Percentiles rank a stretch among this genome's conserved stretches.
Evolutionary conservation across 1,140 invertebrate species (phyloP).

Genomic region (Battus philenor): DNA sequence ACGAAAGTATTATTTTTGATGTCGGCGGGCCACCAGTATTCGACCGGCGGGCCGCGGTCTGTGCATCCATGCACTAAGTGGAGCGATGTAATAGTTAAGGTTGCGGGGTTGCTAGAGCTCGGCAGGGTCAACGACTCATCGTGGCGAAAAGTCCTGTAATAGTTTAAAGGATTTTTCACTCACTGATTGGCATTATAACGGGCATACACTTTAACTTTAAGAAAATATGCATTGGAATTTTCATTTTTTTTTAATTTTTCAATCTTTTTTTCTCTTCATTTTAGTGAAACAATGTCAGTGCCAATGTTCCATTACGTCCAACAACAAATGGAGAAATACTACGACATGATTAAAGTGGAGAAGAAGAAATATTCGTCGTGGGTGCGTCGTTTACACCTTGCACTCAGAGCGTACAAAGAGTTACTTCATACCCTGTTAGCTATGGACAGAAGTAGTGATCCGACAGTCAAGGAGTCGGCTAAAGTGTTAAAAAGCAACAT

Average conservation of each 20-base stretch:
- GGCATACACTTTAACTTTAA: background rate
- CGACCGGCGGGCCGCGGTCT: no score
- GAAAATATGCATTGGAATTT: background rate
- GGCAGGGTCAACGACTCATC: no score
- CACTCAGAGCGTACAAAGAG: constrained; percentile 81
- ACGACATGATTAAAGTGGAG: constrained; percentile 90
- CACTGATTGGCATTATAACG: background rate
- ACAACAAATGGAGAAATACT: constrained; percentile 92
- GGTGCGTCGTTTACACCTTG: constrained; percentile 90
- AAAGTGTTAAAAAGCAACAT: constrained; percentile 94
- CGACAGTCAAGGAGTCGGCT: constrained; percentile 83
- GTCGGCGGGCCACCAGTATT: no score
- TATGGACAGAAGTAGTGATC: constrained; percentile 86
- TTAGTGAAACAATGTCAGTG: constrained; percentile 92
- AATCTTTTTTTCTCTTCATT: constrained; percentile 26
- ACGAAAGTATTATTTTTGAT: no score
- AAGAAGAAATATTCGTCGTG: constrained; percentile 90
- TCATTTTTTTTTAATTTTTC: background rate
- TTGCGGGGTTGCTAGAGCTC: no score
- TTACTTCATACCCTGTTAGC: constrained; percentile 84
- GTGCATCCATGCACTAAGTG: no score
- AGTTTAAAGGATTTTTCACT: no score
- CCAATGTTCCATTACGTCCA: constrained; percentile 95
- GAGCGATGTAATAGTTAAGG: no score
- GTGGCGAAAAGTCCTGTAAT: no score